Percentiles rank a stretch among this genome's conserved stretches.
phyloP scores from a whole-genome alignment of 2,797 vertebrate genomes.

The Pempheris klunzingeri region DNA sequence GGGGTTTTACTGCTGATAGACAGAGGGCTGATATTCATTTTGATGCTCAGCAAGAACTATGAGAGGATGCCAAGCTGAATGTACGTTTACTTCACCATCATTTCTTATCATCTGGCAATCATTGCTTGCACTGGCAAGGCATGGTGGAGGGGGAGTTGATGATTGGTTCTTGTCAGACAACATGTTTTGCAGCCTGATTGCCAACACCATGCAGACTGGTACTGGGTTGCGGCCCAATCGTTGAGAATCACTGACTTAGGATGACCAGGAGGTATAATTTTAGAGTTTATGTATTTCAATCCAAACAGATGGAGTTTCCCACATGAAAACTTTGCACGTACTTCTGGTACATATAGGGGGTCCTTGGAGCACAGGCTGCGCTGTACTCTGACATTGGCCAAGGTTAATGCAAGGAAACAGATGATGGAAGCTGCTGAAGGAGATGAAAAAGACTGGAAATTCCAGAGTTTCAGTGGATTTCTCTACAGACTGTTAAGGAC shows the following conservation, averaged over 20 bases:
- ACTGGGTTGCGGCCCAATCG: too few relatives aligned
- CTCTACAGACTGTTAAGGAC: background rate
- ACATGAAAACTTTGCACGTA: background rate
- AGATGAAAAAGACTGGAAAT: background rate
- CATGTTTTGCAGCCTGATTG: background rate
- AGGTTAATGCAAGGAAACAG: background rate
- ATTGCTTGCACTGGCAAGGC: background rate
- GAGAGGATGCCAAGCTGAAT: background rate
- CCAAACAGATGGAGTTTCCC: background rate
- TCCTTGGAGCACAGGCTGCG: background rate
- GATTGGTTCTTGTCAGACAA: too few relatives aligned
- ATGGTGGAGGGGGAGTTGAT: background rate
- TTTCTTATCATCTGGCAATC: background rate
- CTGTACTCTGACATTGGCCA: slow-evolving; percentile 2
- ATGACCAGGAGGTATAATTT: background rate
- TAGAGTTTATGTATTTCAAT: background rate
- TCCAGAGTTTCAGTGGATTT: background rate
- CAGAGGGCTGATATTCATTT: too few relatives aligned
- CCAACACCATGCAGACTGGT: background rate
- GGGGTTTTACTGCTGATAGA: too few relatives aligned
- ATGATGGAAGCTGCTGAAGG: background rate
- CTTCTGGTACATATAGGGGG: background rate
- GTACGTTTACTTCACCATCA: background rate
- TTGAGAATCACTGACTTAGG: background rate
- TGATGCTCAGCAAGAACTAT: background rate